Conservation (phyloP, 2,797 vertebrate species). For the Pangasius krempfi region DNA sequence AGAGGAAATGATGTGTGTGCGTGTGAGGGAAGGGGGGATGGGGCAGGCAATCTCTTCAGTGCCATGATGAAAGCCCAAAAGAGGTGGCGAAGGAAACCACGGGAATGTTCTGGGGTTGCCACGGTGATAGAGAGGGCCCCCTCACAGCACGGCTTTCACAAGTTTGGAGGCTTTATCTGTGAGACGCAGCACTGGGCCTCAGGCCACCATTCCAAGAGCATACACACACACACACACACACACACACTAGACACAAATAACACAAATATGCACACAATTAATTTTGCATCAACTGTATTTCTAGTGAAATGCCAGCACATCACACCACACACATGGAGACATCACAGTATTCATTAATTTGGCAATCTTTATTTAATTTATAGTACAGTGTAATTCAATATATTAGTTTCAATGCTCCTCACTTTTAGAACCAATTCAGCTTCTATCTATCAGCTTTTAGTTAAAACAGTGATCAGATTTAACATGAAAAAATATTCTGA, state of each 20-base stretch:
- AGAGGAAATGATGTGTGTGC: constrained; percentile 52
- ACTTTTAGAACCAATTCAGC: not conserved
- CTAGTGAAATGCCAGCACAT: not conserved
- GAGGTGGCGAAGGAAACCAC: constrained; percentile 93
- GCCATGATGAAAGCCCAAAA: constrained; percentile 93
- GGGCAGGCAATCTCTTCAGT: constrained; percentile 84
- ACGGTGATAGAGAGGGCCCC: constrained; percentile 82
- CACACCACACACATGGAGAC: constrained; percentile 27
- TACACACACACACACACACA: constrained; percentile 48
- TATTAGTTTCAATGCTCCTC: not conserved
- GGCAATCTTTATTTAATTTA: not conserved
- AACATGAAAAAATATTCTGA: not conserved
- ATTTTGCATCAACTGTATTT: constrained; percentile 40
- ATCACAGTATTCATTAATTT: constrained; percentile 18
- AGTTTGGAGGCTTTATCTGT: constrained; percentile 93
- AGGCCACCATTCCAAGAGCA: constrained; percentile 80
- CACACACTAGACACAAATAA: constrained; percentile 48
- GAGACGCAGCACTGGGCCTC: constrained; percentile 95
- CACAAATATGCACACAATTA: constrained; percentile 44
- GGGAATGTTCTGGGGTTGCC: constrained; percentile 91
- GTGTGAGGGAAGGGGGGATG: constrained; percentile 51
- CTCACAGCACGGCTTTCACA: constrained; percentile 91
- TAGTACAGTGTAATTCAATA: not conserved
- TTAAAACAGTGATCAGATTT: not conserved
- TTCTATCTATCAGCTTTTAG: not conserved